phyloP scores from a whole-genome alignment of 1,140 invertebrate genomes.

The Antheraea mylitta region DNA sequence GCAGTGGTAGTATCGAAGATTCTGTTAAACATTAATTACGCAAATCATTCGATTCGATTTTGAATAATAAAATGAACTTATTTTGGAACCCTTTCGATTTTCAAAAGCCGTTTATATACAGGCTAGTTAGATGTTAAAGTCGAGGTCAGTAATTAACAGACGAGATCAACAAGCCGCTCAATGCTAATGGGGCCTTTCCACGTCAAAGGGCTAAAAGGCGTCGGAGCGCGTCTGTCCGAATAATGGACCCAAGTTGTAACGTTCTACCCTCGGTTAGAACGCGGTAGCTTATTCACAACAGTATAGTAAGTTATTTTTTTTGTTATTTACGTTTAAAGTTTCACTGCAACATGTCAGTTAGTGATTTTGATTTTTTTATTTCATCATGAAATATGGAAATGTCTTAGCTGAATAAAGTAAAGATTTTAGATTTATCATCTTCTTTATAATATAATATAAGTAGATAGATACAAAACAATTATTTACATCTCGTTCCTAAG shows the following conservation, averaged over 20 bases:
- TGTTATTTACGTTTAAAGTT: too few relatives aligned
- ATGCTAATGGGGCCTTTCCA: slow-evolving; percentile 68
- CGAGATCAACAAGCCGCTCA: slow-evolving; percentile 67
- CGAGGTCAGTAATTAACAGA: slow-evolving; percentile 67
- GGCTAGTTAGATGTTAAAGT: slow-evolving; percentile 52
- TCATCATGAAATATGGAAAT: too few relatives aligned
- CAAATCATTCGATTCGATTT: too few relatives aligned
- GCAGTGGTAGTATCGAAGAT: too few relatives aligned
- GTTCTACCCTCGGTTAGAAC: slow-evolving; percentile 29
- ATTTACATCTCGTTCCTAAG: too few relatives aligned
- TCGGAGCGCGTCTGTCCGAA: slow-evolving; percentile 69
- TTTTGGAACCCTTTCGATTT: slow-evolving; percentile 22
- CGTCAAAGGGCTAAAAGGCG: slow-evolving; percentile 71
- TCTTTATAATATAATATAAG: too few relatives aligned
- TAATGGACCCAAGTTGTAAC: slow-evolving; percentile 60
- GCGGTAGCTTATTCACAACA: slow-evolving; percentile 3
- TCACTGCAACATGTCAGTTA: too few relatives aligned
- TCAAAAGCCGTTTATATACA: slow-evolving; percentile 30
- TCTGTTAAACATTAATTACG: too few relatives aligned
- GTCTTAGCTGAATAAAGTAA: too few relatives aligned
- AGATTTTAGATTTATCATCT: too few relatives aligned
- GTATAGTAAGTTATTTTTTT: neutral
- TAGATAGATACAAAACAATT: too few relatives aligned
- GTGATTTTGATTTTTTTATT: too few relatives aligned
- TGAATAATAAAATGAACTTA: neutral